Evolutionary conservation across 2,797 vertebrate genomes (phyloP).

Genomic region (Anguilla marmorata): DNA sequence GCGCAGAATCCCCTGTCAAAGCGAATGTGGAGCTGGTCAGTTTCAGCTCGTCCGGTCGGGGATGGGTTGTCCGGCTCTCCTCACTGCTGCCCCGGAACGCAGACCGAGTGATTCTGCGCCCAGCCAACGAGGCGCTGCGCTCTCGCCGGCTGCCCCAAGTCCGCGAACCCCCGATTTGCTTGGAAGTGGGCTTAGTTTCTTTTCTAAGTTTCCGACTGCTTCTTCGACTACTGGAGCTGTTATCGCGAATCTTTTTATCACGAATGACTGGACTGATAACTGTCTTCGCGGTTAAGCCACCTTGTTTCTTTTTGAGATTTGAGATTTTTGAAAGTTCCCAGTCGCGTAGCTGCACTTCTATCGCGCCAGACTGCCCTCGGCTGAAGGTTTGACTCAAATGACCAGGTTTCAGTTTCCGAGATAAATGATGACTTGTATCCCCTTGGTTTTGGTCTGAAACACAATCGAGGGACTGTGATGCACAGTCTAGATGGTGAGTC

Average conservation of each 20-base stretch:
- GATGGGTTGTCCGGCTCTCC: constrained; percentile 66
- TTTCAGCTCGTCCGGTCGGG: constrained; percentile 76
- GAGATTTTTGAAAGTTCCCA: constrained; percentile 56
- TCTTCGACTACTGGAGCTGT: not conserved
- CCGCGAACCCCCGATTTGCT: constrained; percentile 27
- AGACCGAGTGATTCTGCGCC: constrained; percentile 64
- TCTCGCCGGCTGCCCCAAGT: constrained; percentile 44
- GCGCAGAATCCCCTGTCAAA: constrained; percentile 84
- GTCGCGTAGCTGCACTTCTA: not conserved
- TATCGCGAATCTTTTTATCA: constrained; percentile 29
- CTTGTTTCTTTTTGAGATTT: constrained; percentile 23
- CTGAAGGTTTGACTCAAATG: not conserved
- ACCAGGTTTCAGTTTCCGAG: constrained; percentile 36
- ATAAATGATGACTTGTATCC: constrained; percentile 43
- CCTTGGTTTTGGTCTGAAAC: constrained; percentile 10
- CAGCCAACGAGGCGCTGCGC: constrained; percentile 38
- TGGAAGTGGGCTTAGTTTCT: constrained; percentile 34
- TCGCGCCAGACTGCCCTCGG: not conserved
- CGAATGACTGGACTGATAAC: not conserved
- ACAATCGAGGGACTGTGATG: constrained; percentile 46
- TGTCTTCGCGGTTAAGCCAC: constrained; percentile 25
- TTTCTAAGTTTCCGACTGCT: not conserved
- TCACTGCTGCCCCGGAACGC: constrained; percentile 58
- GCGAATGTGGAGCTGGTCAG: constrained; percentile 84
- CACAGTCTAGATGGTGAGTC: constrained; percentile 32